Percentiles rank a stretch among this genome's conserved stretches.
Evolutionary conservation across 2,888 invertebrate species (phyloP).

Genomic region (Pristionchus maxplancki): DNA sequence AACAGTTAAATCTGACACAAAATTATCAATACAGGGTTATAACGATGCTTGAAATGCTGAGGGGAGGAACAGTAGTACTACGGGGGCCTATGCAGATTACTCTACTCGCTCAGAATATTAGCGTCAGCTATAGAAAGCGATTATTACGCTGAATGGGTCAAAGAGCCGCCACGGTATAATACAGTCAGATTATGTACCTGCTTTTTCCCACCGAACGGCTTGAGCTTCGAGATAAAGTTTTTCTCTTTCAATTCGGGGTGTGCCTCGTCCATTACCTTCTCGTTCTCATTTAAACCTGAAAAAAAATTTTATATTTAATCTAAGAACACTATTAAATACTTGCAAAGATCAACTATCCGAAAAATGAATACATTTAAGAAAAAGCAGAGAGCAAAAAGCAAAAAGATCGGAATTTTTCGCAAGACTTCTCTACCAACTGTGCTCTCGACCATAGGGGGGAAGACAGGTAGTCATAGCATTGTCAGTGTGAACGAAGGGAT

Average conservation of each 20-base stretch:
- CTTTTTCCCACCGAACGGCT: slow-evolving; percentile 75
- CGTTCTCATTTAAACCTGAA: slow-evolving; percentile 33
- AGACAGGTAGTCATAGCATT: background rate
- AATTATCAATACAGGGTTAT: too few relatives aligned
- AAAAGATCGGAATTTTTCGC: background rate
- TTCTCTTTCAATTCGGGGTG: slow-evolving; percentile 75
- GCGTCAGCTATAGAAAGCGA: too few relatives aligned
- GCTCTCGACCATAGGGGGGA: slow-evolving; percentile 35
- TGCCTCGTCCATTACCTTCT: slow-evolving; percentile 73
- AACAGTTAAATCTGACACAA: too few relatives aligned
- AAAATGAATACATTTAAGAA: too few relatives aligned
- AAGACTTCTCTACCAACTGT: background rate
- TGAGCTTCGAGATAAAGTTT: slow-evolving; percentile 75
- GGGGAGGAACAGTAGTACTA: too few relatives aligned
- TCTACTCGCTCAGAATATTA: too few relatives aligned
- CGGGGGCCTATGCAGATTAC: too few relatives aligned
- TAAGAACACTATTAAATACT: background rate
- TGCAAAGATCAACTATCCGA: background rate
- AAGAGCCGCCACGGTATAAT: too few relatives aligned
- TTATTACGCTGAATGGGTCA: too few relatives aligned
- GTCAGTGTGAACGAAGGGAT: background rate
- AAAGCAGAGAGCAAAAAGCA: background rate
- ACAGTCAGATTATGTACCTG: slow-evolving; percentile 62
- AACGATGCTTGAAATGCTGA: background rate
- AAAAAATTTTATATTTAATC: background rate